These are phyloP conservation scores for Petaurus breviceps DNA, from an alignment of 2,113 vertebrate species.

Conservation along the genomic window DNA sequence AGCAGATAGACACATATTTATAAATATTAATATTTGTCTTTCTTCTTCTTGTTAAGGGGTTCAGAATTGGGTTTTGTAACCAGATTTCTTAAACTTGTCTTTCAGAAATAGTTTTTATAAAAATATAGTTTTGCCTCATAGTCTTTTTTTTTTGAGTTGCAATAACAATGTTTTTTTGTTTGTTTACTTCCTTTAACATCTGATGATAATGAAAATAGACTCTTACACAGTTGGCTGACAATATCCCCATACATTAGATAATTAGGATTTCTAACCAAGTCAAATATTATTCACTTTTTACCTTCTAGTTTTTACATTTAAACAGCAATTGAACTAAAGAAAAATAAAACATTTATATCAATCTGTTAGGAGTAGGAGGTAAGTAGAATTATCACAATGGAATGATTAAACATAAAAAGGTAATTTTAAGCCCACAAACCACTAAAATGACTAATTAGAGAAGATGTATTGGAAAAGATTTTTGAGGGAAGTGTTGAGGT, in stretches of 20 bases:
- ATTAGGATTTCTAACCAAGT: constrained; percentile 62
- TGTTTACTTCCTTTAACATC: constrained; percentile 27
- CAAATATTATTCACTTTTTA: constrained; percentile 63
- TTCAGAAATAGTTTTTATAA: constrained; percentile 22
- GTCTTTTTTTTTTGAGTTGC: constrained; percentile 33
- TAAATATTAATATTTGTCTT: neutral
- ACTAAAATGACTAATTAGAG: constrained; percentile 44
- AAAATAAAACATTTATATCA: neutral
- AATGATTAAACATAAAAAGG: neutral
- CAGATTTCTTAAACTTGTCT: neutral
- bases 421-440: constrained; percentile 17
- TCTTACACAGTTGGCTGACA: constrained; percentile 15
- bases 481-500: neutral
- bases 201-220: constrained; percentile 22
- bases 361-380: constrained; percentile 24
- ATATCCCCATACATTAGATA: constrained; percentile 48
- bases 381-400: neutral
- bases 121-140: constrained; percentile 19
- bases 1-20: neutral
- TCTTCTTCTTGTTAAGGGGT: neutral
- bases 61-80: neutral
- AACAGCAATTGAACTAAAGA: constrained; percentile 20
- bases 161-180: constrained; percentile 27
- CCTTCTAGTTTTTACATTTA: constrained; percentile 47
- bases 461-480: neutral